Conservation (phyloP, 2,888 invertebrate genomes). For the Philonicus albiceps region DNA sequence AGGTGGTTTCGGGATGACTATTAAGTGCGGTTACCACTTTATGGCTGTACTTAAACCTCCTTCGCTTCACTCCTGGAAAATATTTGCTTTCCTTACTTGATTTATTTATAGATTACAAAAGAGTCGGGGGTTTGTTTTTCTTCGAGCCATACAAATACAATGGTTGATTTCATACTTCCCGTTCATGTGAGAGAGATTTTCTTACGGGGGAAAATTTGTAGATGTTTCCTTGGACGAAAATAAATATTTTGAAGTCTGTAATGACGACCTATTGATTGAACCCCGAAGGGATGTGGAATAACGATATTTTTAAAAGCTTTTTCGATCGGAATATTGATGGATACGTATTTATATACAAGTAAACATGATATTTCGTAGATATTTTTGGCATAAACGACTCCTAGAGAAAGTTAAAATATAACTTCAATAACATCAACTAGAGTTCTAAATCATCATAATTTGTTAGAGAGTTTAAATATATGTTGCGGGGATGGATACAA, state of each 20-base stretch:
- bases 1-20: background rate
- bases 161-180: background rate
- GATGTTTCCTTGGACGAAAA: background rate
- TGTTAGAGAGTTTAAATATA: too few species aligned
- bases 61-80: background rate
- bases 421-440: too few species aligned
- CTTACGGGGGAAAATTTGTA: background rate
- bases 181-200: background rate
- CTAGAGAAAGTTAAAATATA: too few species aligned
- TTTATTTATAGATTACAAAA: constrained; percentile 10
- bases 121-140: background rate
- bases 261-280: background rate
- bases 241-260: background rate
- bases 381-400: too few species aligned
- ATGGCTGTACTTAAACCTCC: background rate
- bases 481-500: too few species aligned
- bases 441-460: too few species aligned
- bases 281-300: background rate
- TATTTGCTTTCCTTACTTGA: background rate
- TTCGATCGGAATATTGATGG: background rate
- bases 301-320: background rate
- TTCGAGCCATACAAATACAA: background rate
- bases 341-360: background rate
- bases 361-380: too few species aligned
- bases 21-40: constrained; percentile 10